A percentile compares a stretch with the other conserved stretches of the same genome.
These are phyloP conservation scores for Volucella zonaria DNA, from an alignment of 2,888 invertebrate genomes.

Conservation along the genomic window DNA sequence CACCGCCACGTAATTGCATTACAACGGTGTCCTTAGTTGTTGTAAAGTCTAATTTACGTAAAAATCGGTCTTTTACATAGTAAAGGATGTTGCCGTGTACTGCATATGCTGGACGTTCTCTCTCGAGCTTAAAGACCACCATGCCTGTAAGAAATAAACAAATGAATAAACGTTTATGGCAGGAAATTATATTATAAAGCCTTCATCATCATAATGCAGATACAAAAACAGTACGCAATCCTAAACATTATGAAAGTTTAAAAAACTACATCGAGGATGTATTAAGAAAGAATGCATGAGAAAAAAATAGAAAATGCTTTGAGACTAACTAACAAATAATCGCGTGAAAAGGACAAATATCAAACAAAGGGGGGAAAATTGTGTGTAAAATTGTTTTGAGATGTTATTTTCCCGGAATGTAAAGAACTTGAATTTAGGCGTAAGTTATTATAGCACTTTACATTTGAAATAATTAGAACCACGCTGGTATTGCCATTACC, in stretches of 20 bases:
- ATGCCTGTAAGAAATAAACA: slow-evolving; percentile 77
- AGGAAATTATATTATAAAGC: no score
- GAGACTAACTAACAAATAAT: slow-evolving; percentile 78
- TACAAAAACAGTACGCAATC: neutral
- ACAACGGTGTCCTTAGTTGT: slow-evolving; percentile 96
- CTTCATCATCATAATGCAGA: no score
- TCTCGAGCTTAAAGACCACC: slow-evolving; percentile 88
- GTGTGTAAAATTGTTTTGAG: no score
- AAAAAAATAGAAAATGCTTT: neutral
- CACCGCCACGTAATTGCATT: slow-evolving; percentile 94
- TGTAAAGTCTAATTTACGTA: slow-evolving; percentile 95
- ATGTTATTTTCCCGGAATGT: no score
- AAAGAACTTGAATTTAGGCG: no score
- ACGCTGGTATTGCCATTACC: no score
- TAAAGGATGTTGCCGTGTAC: slow-evolving; percentile 96
- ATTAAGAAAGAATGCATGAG: neutral
- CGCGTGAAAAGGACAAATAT: no score
- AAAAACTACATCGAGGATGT: neutral
- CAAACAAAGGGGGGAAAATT: no score
- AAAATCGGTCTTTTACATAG: slow-evolving; percentile 96
- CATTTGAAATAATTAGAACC: no score
- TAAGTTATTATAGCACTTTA: no score
- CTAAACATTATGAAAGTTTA: no score
- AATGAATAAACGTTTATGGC: no score
- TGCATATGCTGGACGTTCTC: slow-evolving; percentile 98